Conservation (phyloP, 2,888 invertebrate species). For the Drosophila tanythrix region DNA sequence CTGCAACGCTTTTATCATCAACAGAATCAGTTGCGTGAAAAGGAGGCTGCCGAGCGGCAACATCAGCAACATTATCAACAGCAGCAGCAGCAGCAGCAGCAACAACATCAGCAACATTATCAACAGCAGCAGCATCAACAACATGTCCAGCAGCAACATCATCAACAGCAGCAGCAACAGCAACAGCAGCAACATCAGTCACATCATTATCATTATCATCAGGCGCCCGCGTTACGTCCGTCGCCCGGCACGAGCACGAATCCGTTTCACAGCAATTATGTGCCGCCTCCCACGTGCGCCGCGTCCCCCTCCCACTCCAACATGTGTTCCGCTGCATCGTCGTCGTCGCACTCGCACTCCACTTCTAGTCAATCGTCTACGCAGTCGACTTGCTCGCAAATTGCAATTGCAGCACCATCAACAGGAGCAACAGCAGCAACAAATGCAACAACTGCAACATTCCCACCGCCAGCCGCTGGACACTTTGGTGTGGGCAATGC, state of each 20-base stretch:
- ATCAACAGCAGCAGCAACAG: constrained; percentile 3
- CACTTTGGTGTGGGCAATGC: constrained; percentile 64
- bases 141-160: neutral
- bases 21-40: constrained; percentile 89
- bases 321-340: neutral
- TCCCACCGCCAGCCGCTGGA: constrained; percentile 55
- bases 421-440: neutral
- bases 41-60: constrained; percentile 82
- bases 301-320: neutral
- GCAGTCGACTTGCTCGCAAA: constrained; percentile 76
- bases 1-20: constrained; percentile 92
- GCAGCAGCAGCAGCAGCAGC: constrained; percentile 11
- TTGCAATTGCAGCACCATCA: constrained; percentile 39
- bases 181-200: constrained; percentile 1
- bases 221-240: constrained; percentile 12
- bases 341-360: constrained; percentile 81
- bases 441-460: neutral
- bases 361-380: constrained; percentile 84
- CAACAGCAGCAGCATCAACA: constrained; percentile 4
- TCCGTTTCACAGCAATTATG: constrained; percentile 83
- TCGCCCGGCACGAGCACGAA: constrained; percentile 71
- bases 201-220: constrained; percentile 27
- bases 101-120: neutral
- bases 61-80: constrained; percentile 23
- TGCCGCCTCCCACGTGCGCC: constrained; percentile 58